Conservation (phyloP, 2,797 vertebrate genomes). For the Pagetopsis macropterus region DNA sequence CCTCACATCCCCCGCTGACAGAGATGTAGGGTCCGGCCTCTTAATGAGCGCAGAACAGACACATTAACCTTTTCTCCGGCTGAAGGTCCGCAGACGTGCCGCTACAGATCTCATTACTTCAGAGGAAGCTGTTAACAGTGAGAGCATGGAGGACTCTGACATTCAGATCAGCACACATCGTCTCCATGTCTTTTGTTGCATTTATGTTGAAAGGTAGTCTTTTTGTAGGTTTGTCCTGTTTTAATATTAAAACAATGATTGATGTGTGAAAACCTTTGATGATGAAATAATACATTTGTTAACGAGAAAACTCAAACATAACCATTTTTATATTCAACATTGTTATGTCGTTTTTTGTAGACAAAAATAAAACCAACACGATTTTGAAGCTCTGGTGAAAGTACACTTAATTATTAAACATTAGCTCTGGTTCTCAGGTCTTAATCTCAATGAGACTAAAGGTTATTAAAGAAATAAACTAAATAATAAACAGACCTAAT, state of each 20-base stretch:
- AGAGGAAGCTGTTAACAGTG: constrained; percentile 48
- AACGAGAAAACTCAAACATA: neutral
- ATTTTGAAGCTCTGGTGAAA: neutral
- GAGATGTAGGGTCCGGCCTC: constrained; percentile 32
- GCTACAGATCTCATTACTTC: constrained; percentile 56
- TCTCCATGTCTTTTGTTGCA: neutral
- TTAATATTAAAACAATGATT: neutral
- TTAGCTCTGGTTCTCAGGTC: too few species aligned
- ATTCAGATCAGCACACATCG: neutral
- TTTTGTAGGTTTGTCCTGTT: neutral
- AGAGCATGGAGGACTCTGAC: constrained; percentile 10
- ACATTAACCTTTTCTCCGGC: constrained; percentile 72
- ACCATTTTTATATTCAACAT: neutral
- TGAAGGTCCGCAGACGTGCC: constrained; percentile 29
- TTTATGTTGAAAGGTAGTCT: neutral
- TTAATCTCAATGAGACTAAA: too few species aligned
- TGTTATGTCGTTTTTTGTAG: neutral
- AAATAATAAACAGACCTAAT: neutral
- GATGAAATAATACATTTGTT: neutral
- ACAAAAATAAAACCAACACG: neutral
- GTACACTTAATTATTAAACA: neutral
- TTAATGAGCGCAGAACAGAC: constrained; percentile 67
- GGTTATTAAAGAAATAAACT: neutral
- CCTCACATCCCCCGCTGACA: constrained; percentile 32
- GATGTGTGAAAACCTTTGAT: neutral